Conservation (phyloP, 2,888 invertebrate genomes). For the Athalia rosae region DNA sequence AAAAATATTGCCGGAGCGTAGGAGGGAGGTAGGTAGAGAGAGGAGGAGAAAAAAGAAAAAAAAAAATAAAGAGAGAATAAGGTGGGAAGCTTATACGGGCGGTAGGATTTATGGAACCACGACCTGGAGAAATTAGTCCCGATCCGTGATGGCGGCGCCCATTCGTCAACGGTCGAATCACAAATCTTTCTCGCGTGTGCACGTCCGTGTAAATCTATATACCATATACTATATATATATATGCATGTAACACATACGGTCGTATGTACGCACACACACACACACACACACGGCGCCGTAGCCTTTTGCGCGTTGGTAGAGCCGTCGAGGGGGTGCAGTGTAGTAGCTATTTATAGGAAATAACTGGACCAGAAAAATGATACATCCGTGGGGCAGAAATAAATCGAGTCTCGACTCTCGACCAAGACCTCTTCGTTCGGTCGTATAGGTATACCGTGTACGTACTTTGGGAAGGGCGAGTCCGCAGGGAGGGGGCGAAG, state of each 20-base stretch:
- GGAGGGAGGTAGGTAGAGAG: background rate
- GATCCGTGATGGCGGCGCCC: conserved; percentile 17
- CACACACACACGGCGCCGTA: background rate
- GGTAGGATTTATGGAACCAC: conserved; percentile 46
- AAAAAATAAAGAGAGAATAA: background rate
- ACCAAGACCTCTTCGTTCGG: conserved; percentile 29
- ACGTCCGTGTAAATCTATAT: background rate
- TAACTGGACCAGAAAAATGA: conserved; percentile 48
- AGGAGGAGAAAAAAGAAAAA: too few relatives aligned
- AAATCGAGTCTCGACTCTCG: conserved; percentile 42
- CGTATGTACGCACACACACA: too few relatives aligned
- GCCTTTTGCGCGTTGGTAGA: conserved; percentile 3
- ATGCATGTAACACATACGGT: background rate
- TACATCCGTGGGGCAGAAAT: conserved; percentile 41
- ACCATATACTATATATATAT: background rate
- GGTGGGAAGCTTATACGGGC: background rate
- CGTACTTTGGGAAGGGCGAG: background rate
- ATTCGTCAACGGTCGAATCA: conserved; percentile 25
- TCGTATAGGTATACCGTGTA: conserved; percentile 2
- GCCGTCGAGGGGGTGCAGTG: background rate
- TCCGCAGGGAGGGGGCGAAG: too few relatives aligned
- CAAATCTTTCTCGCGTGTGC: conserved; percentile 37
- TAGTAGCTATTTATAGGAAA: conserved; percentile 43
- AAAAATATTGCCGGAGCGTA: background rate
- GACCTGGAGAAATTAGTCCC: conserved; percentile 46